A percentile compares a stretch with the other conserved stretches of the same genome.
These are phyloP conservation scores for Syngnathus typhle DNA, from an alignment of 2,113 vertebrate genomes.

Conservation along the genomic window DNA sequence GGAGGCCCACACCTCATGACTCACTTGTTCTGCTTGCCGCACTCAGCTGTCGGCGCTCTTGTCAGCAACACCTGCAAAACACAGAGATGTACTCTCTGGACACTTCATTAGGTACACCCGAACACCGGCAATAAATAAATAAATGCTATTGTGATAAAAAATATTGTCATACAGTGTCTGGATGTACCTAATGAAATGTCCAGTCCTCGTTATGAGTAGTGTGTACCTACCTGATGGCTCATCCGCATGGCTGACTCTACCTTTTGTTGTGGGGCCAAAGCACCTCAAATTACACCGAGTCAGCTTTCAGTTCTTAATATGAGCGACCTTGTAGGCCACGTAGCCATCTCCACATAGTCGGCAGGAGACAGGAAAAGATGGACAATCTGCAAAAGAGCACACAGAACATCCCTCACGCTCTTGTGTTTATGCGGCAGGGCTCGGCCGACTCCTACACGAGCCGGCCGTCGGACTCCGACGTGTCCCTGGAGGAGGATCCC, in stretches of 20 bases:
- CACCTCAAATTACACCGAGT: constrained; percentile 46
- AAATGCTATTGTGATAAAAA: too few relatives aligned
- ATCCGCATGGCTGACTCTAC: constrained; percentile 8
- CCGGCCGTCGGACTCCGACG: constrained; percentile 92
- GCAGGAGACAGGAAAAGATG: neutral
- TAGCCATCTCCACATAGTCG: neutral
- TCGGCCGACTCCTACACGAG: constrained; percentile 97
- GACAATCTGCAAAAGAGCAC: neutral
- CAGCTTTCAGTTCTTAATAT: constrained; percentile 34
- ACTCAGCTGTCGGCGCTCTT: constrained; percentile 67
- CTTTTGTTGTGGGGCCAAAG: constrained; percentile 30
- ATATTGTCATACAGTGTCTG: neutral
- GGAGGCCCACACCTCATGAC: constrained; percentile 63
- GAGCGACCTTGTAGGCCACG: constrained; percentile 25
- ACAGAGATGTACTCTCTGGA: constrained; percentile 35
- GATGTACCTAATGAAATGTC: neutral
- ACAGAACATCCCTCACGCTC: neutral
- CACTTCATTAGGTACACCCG: constrained; percentile 54
- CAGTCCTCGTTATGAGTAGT: neutral
- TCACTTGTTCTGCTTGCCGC: constrained; percentile 62
- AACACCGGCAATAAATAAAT: neutral
- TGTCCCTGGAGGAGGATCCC: constrained; percentile 93
- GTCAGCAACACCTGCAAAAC: constrained; percentile 67
- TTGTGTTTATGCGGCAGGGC: constrained; percentile 70
- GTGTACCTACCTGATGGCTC: constrained; percentile 26